phyloP scores from a whole-genome alignment of 1,140 invertebrate genomes.

The Oryctes rhinoceros region DNA sequence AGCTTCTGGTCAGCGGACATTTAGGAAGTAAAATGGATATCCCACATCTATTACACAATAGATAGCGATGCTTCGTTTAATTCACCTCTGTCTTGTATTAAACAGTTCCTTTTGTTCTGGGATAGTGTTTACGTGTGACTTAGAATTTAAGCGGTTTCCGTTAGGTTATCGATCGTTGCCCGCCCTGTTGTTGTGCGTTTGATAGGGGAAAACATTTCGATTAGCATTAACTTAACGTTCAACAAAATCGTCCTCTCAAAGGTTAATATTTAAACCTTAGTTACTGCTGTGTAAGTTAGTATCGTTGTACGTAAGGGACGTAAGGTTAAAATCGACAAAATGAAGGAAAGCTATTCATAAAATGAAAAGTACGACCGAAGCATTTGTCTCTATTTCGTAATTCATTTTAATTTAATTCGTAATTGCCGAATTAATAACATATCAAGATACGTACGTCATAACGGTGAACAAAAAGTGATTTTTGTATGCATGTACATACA shows the following conservation, averaged over 20 bases:
- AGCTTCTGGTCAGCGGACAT: conserved; percentile 48
- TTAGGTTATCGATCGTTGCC: background rate
- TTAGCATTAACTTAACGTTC: background rate
- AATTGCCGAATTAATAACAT: too few relatives aligned
- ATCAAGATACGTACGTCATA: too few relatives aligned
- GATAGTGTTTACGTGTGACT: conserved; percentile 47
- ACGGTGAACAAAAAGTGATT: too few relatives aligned
- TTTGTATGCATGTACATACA: too few relatives aligned
- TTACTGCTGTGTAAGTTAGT: too few relatives aligned
- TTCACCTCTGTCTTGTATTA: conserved; percentile 49
- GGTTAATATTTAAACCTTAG: background rate
- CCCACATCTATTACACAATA: conserved; percentile 53
- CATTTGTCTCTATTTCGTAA: too few relatives aligned
- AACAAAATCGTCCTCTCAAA: background rate
- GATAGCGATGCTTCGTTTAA: conserved; percentile 53
- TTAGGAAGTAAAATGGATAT: conserved; percentile 52
- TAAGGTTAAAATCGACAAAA: too few relatives aligned
- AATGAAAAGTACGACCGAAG: too few relatives aligned
- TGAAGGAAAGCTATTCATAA: too few relatives aligned
- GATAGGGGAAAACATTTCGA: background rate
- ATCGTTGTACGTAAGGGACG: too few relatives aligned
- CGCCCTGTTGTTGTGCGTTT: background rate
- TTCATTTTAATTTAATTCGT: too few relatives aligned
- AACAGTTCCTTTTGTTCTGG: conserved; percentile 53
- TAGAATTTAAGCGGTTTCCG: conserved; percentile 46